Evolutionary conservation across 1,140 invertebrate species (phyloP), one percentile per base, ranked within the genome.

Genomic region (Papilio helenus): DNA sequence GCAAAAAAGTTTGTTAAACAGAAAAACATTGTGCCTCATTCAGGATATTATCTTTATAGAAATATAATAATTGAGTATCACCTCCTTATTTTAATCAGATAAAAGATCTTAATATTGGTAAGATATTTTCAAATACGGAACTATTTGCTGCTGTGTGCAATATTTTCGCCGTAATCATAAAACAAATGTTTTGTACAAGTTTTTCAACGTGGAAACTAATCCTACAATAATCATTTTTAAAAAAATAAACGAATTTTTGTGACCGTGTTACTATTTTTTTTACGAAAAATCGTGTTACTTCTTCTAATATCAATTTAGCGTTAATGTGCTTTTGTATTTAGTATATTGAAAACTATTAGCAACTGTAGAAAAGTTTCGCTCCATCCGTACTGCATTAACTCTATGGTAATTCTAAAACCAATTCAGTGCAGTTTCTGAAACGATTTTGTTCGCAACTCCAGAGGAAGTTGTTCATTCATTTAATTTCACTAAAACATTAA

Each of bases 361-460:
- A 16, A 44, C 29, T 49, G 39, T 44, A 65, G 23, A 26, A 46
- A 68, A 68, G 58, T 79, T 72, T 39, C 10, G 78, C 68, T 42
- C 71, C 26, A 76, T 73, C 81, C 23, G 76, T 82, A 65, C 76
- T 82, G 82, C 82, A 83, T 80, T 73, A 81, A 46, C 77, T 82
- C 79, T 81, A 81, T 80, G 81, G 83, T 82, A 73, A 87, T 80
- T 82, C 71, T 79, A 77, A 85, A 76, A 83, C 79, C 79, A 87
- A 87, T 85, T 83, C 84, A 84, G 79, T 89, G 86, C 89, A 86
- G 85, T 86, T 86, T 81, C 86, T 84, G 82, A 82, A 74, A 82
- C 42, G 16, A 61, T 65, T 74, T 42, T 76, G 29, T 76, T 58
- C 76, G 51, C 51, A 18, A 79, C 77, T 79, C n/a, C 1, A 72